Base-by-base conservation (phyloP, 2,113 vertebrate species). In the Symphodus melops region DNA sequence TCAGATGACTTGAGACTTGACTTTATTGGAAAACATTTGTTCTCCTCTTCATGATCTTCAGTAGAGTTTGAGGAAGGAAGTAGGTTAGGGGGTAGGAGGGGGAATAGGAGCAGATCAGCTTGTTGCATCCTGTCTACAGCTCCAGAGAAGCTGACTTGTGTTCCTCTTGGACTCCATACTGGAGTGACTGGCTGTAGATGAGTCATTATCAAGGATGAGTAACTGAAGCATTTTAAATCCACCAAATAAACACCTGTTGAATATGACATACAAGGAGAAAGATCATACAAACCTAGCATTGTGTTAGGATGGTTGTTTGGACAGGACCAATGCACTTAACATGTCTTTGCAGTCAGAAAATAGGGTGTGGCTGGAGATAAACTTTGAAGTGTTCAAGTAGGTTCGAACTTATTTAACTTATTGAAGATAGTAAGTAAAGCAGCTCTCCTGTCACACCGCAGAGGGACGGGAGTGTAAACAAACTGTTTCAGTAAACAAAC, bases 41-140 rank as follows among this genome's bases (percentile, higher is more conserved):
- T 52, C 59, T 59, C 39, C 58, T 41, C 28, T 59, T n/a, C 19
- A 63, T 53, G 56, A 63, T 69, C 28, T 25, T 61, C 14, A 62
- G 41, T 23, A 13, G n/a, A 49, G 60, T 20, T 76, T 48, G 64
- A 82, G 86, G 88, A 92, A 91, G 92, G 90, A 93, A 90, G 71
- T 82, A 62, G 52, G 57, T 55, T 3, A 5, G 10, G 33, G 33
- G 7, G 51, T 36, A 8, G 10, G 37, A 5, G 51, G 48, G 41
- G 19, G 63, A 6, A 39, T 54, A n/a, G 54, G 62, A 67, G 17
- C 79, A 60, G 76, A 72, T 60, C 68, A 77, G 61, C 70, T 44
- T 51, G 17, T 25, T 71, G 67, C 80, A 88, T 92, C 90, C 88
- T 88, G 85, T 85, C 82, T 49, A 19, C 20, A 57, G 8, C 37